Conservation (phyloP, 1,140 invertebrate species). For the Mycetomoellerius zeteki region DNA sequence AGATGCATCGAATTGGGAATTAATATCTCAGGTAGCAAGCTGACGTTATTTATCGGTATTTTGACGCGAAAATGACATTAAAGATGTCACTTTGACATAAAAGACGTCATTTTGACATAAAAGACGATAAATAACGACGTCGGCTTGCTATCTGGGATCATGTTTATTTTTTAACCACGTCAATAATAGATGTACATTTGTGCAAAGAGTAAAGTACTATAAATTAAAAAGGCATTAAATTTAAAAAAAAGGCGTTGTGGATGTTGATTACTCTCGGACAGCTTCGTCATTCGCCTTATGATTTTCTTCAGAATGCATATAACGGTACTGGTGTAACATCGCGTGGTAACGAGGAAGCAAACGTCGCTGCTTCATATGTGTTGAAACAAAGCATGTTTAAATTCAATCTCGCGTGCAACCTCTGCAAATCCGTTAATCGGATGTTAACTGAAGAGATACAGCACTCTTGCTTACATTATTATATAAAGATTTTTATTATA, state of each 20-base stretch:
- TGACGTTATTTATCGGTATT: too few species aligned
- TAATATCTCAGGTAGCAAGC: not conserved
- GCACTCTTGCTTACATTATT: not conserved
- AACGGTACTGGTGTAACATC: constrained; percentile 48
- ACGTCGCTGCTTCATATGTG: constrained; percentile 6
- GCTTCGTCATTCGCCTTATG: constrained; percentile 29
- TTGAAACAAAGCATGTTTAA: constrained; percentile 43
- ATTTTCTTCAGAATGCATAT: constrained; percentile 38
- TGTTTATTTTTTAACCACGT: not conserved
- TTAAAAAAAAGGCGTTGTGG: not conserved
- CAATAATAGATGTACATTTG: not conserved
- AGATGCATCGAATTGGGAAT: not conserved
- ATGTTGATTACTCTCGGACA: not conserved
- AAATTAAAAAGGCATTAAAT: constrained; percentile 31
- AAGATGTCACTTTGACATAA: too few species aligned
- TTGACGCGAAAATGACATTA: too few species aligned
- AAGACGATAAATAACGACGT: too few species aligned
- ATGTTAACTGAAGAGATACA: not conserved
- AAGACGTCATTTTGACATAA: too few species aligned
- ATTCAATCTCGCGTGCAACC: constrained; percentile 35
- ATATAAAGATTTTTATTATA: not conserved
- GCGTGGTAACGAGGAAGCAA: constrained; percentile 31
- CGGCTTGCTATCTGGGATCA: too few species aligned
- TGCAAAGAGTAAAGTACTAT: not conserved
- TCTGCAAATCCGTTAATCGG: constrained; percentile 18